Evolutionary conservation across 2,888 invertebrate species (phyloP).

Genomic region (Drosophila meridionalis): DNA sequence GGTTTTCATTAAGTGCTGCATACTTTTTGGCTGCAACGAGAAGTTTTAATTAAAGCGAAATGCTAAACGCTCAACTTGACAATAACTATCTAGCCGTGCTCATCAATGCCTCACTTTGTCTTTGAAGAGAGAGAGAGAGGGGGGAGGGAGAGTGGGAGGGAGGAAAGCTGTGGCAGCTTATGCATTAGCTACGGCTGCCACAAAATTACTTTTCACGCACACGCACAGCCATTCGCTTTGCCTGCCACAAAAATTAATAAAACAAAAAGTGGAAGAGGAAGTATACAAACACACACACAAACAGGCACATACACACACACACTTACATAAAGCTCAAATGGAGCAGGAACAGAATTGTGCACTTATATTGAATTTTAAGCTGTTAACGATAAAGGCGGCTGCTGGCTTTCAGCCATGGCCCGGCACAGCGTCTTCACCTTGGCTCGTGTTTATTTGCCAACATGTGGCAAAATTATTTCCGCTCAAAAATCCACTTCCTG

Average conservation of each 20-base stretch:
- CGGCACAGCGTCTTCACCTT: constrained; percentile 19
- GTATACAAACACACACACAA: background rate
- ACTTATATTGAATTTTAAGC: constrained; percentile 76
- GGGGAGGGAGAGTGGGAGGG: background rate
- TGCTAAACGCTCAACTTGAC: background rate
- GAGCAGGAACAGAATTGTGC: constrained; percentile 37
- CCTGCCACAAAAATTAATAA: constrained; percentile 42
- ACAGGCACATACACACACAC: background rate
- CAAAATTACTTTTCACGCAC: constrained; percentile 47
- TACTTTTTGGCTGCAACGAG: constrained; percentile 38
- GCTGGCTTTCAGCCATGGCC: constrained; percentile 47
- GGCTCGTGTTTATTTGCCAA: constrained; percentile 66
- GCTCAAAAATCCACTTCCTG: constrained; percentile 77
- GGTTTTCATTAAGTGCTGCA: constrained; percentile 32
- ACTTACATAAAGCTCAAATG: constrained; percentile 28
- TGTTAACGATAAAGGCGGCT: constrained; percentile 53
- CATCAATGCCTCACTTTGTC: background rate
- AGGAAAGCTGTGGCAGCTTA: background rate
- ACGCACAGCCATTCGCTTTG: constrained; percentile 6
- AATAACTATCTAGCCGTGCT: background rate
- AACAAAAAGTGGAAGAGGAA: constrained; percentile 10
- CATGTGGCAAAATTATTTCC: constrained; percentile 81
- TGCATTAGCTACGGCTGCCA: constrained; percentile 50
- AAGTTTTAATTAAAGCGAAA: constrained; percentile 12
- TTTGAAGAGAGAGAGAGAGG: background rate